These are phyloP conservation scores for Thalassaphorura encarpata DNA, from an alignment of 1,140 invertebrate species.

Conservation along the genomic window DNA sequence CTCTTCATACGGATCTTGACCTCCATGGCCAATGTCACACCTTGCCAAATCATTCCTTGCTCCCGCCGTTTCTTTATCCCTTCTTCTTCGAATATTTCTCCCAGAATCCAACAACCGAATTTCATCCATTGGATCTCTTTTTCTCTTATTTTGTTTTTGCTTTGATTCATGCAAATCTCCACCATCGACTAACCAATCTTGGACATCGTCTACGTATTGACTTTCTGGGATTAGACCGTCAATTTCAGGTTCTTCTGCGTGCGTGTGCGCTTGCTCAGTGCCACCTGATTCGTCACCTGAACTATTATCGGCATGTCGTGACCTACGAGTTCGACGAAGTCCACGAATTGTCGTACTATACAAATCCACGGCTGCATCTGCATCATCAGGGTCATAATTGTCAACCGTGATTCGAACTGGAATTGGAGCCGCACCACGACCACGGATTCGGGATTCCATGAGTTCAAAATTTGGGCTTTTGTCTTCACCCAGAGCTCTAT, in stretches of 20 bases:
- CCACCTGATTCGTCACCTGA: background rate
- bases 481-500: background rate
- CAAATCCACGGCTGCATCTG: constrained; percentile 13
- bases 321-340: constrained; percentile 2
- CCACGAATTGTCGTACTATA: constrained; percentile 15
- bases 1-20: too few species aligned
- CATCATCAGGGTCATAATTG: constrained; percentile 26
- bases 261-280: background rate
- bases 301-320: background rate
- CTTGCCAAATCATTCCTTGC: background rate
- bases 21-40: too few species aligned
- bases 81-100: constrained; percentile 1
- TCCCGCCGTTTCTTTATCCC: background rate
- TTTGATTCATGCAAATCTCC: background rate
- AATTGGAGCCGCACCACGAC: too few species aligned
- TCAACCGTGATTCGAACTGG: constrained; percentile 17
- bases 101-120: background rate
- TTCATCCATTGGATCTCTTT: constrained; percentile 24
- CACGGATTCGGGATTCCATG: too few species aligned
- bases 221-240: constrained; percentile 17
- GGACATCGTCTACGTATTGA: constrained; percentile 6
- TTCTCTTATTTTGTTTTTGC: constrained; percentile 14
- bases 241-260: constrained; percentile 12
- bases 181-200: constrained; percentile 25
- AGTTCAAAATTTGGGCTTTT: constrained; percentile 9